Conservation (phyloP, 2,888 invertebrate species). For the Andricus curvator region DNA sequence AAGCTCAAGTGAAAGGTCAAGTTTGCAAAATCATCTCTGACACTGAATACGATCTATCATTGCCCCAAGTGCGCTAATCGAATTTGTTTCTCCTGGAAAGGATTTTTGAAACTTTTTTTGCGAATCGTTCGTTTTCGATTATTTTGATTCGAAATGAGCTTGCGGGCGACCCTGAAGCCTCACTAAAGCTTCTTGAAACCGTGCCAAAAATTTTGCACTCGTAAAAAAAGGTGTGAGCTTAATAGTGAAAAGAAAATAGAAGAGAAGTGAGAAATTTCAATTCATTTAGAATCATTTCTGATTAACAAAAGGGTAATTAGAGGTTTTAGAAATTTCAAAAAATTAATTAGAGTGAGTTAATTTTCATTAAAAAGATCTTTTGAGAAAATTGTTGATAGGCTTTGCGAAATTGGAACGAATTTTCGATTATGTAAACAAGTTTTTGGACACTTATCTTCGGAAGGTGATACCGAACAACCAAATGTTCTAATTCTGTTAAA, state of each 20-base stretch:
- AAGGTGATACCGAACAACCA: slow-evolving; percentile 4
- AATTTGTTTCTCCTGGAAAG: background rate
- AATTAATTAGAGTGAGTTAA: background rate
- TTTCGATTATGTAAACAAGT: slow-evolving; percentile 23
- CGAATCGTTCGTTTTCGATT: slow-evolving; percentile 9
- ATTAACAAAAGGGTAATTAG: background rate
- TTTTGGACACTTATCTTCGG: slow-evolving; percentile 18
- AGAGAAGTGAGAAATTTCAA: background rate
- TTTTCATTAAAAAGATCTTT: background rate
- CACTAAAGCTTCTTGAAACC: slow-evolving; percentile 15
- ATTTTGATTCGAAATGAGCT: slow-evolving; percentile 33
- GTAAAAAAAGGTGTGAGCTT: background rate
- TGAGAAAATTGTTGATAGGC: background rate
- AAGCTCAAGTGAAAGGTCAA: slow-evolving; percentile 61
- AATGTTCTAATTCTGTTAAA: slow-evolving; percentile 33
- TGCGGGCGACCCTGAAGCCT: slow-evolving; percentile 31
- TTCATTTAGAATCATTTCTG: background rate
- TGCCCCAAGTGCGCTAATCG: slow-evolving; percentile 46
- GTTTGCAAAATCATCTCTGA: slow-evolving; percentile 64
- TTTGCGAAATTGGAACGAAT: slow-evolving; percentile 14
- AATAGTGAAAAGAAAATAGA: background rate
- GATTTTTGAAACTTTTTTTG: background rate
- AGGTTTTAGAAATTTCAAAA: background rate
- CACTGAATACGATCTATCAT: slow-evolving; percentile 60
- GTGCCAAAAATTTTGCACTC: slow-evolving; percentile 20